Base-by-base conservation (phyloP, 2,888 invertebrate species). In the Sepioteuthis lessoniana region DNA sequence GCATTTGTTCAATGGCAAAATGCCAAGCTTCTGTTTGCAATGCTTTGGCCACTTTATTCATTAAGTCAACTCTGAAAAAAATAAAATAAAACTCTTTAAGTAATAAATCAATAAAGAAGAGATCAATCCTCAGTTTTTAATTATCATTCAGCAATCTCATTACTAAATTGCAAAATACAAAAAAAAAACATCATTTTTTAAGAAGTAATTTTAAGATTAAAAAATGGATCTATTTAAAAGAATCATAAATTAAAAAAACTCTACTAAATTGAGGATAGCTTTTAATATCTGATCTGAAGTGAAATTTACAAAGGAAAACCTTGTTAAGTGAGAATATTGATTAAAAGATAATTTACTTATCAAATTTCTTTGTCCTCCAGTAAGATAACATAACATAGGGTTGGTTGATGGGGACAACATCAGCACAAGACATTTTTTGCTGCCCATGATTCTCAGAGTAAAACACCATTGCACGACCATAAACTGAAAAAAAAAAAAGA, bases 391-490 rank as follows among this genome's bases (percentile, higher is more conserved):
- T 8, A 16, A 94, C 90, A 21, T 93, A 91, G 19, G 90, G 90
- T 31, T 42, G 46, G 13, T 94, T 94, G 19, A 94, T 93, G 10
- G 96, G 96, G 55, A 96, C 46, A 21, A 96, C 95, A 94, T 96
- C 95, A 21, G 99, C 98, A 97, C 99, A 99, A 0, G 98, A 99
- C 96, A 99, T 97, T 95, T 96, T 94, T 0, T 94, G 42, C 10
- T 93, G 94, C 10, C 95, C 96, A 50, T 94, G 99, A 96, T 98
- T 98, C 96, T 99, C 98, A 96, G 98, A 99, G 96, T 98, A 98
- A 93, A 99, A 98, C 10, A 99, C 98, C 90, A 99, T 97, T 19
- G 99, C 98, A 97, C 98, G 98, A 98, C 96, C 96, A 35, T 95
- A 94, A 47, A 96, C 96, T 96, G 95, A 46, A 95, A 95, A 28